phyloP scores from a whole-genome alignment of 2,797 vertebrate species.

The Sebastes trivittatus region DNA sequence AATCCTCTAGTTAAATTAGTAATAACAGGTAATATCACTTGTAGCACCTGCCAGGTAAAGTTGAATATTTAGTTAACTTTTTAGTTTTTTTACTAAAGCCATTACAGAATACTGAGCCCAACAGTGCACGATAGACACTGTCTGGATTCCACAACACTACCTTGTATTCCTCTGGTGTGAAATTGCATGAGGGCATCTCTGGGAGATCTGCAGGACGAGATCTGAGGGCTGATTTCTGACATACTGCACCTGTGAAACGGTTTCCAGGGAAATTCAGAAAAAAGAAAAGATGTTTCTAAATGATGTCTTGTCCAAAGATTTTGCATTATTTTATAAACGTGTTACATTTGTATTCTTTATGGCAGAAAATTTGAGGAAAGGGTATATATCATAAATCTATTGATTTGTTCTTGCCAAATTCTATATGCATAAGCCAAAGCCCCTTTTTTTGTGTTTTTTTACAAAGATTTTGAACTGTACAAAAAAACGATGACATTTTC shows the following conservation, averaged over 20 bases:
- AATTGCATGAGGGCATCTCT: conserved; percentile 87
- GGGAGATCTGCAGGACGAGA: conserved; percentile 46
- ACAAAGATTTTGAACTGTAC: neutral
- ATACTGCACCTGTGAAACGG: conserved; percentile 66
- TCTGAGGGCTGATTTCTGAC: conserved; percentile 65
- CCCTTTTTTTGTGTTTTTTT: neutral
- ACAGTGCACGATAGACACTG: neutral
- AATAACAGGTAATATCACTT: neutral
- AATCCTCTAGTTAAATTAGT: neutral
- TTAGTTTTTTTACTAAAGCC: neutral
- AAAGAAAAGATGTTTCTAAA: neutral
- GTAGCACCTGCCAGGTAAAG: neutral
- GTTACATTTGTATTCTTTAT: too few species aligned
- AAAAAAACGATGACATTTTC: neutral
- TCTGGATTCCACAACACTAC: conserved; percentile 59
- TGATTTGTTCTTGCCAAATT: too few species aligned
- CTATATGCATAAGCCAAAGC: too few species aligned
- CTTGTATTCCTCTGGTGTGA: conserved; percentile 83
- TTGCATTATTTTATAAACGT: too few species aligned
- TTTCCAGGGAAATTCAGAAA: neutral
- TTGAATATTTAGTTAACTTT: neutral
- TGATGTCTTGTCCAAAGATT: too few species aligned
- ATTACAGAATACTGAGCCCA: neutral
- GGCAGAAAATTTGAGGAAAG: too few species aligned
- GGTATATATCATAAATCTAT: too few species aligned